A percentile compares a stretch with the other conserved stretches of the same genome.
These are phyloP conservation scores for Eustalomyia histrio DNA, from an alignment of 2,888 invertebrate species.

Conservation along the genomic window DNA sequence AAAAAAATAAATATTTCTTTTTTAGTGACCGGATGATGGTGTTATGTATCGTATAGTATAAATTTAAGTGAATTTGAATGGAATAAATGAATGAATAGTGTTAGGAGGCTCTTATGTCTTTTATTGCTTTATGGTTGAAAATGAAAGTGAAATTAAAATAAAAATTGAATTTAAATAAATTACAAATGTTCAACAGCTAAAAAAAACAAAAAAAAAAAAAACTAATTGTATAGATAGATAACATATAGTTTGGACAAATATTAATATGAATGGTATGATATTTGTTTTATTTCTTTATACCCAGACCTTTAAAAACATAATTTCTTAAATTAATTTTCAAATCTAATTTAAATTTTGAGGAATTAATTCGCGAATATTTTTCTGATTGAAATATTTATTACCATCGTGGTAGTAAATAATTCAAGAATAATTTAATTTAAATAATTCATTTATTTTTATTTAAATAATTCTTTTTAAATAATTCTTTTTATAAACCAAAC, in stretches of 20 bases:
- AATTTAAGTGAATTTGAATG: slow-evolving; percentile 37
- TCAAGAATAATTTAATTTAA: too few species aligned
- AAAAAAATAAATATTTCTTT: slow-evolving; percentile 29
- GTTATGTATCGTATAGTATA: slow-evolving; percentile 44
- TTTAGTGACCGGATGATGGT: slow-evolving; percentile 57
- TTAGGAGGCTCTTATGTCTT: slow-evolving; percentile 33
- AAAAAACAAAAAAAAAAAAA: slow-evolving; percentile 31
- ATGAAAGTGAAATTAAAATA: slow-evolving; percentile 64
- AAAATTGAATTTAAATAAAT: slow-evolving; percentile 64
- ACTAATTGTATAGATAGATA: slow-evolving; percentile 38
- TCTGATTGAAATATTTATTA: too few species aligned
- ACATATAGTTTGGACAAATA: background rate
- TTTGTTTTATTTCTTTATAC: background rate
- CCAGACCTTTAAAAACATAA: too few species aligned
- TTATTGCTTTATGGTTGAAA: slow-evolving; percentile 50
- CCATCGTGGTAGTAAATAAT: too few species aligned
- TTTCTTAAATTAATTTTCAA: too few species aligned
- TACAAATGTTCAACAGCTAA: slow-evolving; percentile 46
- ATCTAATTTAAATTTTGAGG: too few species aligned
- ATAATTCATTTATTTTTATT: too few species aligned
- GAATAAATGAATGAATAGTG: slow-evolving; percentile 25
- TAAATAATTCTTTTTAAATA: too few species aligned
- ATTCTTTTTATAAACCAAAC: too few species aligned
- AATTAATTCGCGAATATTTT: too few species aligned
- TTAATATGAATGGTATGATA: background rate